phyloP scores from a whole-genome alignment of 2,888 invertebrate species.

The Caenorhabditis japonica region DNA sequence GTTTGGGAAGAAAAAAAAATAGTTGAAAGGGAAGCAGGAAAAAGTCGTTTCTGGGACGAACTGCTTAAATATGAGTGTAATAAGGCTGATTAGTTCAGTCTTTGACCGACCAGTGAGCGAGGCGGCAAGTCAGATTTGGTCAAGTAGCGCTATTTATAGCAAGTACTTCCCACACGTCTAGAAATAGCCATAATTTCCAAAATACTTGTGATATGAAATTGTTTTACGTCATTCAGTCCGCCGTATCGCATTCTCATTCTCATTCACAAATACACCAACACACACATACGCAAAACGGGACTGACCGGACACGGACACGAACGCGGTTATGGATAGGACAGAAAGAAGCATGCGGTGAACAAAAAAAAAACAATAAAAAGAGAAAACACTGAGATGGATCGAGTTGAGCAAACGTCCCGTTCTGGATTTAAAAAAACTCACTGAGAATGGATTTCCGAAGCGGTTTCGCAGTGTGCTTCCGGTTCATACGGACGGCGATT shows the following conservation, averaged over 20 bases:
- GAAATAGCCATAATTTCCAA: conserved; percentile 10
- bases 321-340: no score
- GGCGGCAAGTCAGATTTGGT: no score
- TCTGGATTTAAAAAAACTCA: conserved; percentile 60
- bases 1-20: no score
- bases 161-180: conserved; percentile 10
- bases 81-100: conserved; percentile 30
- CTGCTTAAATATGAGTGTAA: no score
- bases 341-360: conserved; percentile 30
- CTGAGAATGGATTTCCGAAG: conserved; percentile 73
- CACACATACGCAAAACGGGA: not conserved
- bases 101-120: no score
- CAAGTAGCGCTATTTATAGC: conserved; percentile 7
- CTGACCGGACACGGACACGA: no score
- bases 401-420: conserved; percentile 30
- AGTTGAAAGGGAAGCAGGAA: conserved; percentile 6
- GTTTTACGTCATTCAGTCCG: not conserved
- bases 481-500: conserved; percentile 76
- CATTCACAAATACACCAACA: conserved; percentile 22
- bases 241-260: conserved; percentile 34
- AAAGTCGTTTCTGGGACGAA: conserved; percentile 4
- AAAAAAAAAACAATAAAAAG: no score
- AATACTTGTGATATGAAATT: no score
- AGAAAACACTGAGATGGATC: conserved; percentile 40
- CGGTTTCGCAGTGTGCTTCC: conserved; percentile 68